Evolutionary conservation across 2,888 invertebrate genomes (phyloP), one percentile per base, ranked within the genome.

Genomic region (Drosophila yooni): DNA sequence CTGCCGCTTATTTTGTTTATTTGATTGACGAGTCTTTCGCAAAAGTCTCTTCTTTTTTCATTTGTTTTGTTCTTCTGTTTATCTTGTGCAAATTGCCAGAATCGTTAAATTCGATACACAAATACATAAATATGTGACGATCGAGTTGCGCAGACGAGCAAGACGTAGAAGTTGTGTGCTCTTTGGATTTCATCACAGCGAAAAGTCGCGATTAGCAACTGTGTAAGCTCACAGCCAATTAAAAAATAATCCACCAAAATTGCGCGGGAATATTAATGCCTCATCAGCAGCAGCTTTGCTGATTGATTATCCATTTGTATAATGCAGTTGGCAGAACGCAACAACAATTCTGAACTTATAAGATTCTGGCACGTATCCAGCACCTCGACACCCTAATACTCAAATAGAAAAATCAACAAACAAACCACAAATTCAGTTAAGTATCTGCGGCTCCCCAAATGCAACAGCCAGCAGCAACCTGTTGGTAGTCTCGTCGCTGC

Each of bases 51-150:
- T 21, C 21, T 33, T 11, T 27, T 64, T 56, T 15, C 54, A 58
- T 33, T 66, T 59, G 21, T 46, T 65, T 65, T 31, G 8, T 56
- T 70, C 43, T 43, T 58, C 67, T 81, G 78, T 77, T 83, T 80
- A 80, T 76, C 71, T 65, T 71, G 66, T 40, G 80, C 77, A 72
- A 81, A 76, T 68, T 73, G 79, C 70, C 33, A 66, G 61, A 77
- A 76, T 80, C 75, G 65, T 78, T 70, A 70, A 74, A 71, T 50
- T 70, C 54, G 46, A 69, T 77, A 77, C 62, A 59, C 65, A 72
- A 61, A 79, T 51, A 58, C 38, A 36, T 18, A 38, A 54, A 63
- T 40, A 34, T 31, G 34, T 50, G 64, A 56, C 48, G 56, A 63
- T 70, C 63, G 46, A 66, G 65, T 74, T 79, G 79, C 50, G 58